Conservation (phyloP, 2,113 vertebrate genomes). For the Otis tarda region DNA sequence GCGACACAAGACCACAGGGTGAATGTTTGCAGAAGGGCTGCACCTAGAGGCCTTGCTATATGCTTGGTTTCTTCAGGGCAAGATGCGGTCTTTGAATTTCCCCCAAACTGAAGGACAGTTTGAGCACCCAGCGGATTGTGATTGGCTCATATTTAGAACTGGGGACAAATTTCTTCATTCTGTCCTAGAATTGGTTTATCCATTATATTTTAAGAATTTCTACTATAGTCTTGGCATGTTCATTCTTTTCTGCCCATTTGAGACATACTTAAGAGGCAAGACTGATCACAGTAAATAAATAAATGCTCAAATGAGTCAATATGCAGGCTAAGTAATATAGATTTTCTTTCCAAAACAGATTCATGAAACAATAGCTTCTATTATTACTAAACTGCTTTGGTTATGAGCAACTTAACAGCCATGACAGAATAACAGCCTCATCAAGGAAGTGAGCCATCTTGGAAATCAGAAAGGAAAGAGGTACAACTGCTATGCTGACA, state of each 20-base stretch:
- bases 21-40: neutral
- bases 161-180: neutral
- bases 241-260: neutral
- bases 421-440: neutral
- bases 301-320: neutral
- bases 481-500: neutral
- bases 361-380: neutral
- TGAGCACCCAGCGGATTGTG: neutral
- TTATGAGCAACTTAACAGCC: neutral
- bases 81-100: neutral
- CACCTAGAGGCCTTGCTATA: neutral
- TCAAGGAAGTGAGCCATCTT: neutral
- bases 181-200: neutral
- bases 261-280: neutral
- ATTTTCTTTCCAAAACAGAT: neutral
- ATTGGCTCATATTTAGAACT: neutral
- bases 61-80: neutral
- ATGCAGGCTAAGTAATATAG: neutral
- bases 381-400: neutral
- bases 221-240: neutral
- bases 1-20: neutral
- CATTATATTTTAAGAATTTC: neutral
- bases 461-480: neutral
- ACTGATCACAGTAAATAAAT: neutral
- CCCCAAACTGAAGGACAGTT: neutral